Base-by-base conservation (phyloP, 2,113 vertebrate species). In the Peromyscus californicus region DNA sequence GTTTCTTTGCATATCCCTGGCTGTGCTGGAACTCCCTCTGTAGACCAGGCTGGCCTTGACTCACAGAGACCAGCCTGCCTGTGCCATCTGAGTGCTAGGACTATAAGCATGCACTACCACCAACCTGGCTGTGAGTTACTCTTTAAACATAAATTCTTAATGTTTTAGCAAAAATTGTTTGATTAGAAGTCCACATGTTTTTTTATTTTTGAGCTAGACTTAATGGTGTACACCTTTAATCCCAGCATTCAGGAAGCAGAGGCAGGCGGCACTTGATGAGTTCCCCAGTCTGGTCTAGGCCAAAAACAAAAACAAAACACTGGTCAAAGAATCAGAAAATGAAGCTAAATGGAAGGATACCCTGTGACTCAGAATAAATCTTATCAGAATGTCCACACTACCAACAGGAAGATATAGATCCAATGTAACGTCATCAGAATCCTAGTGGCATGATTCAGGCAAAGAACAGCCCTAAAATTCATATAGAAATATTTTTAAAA, bases 131-230 rank as follows among this genome's bases (percentile, higher is more conserved):
- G 51, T 51, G 8, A 9, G 7, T 51, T 51, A 9, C 51, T 94
- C 72, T 95, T 96, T 88, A 96, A 94, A 85, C 29, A 83, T 76
- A 90, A 90, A 61, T n/a, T 76, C 74, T 33, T 85, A 82, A 51
- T 11, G 51, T 9, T 51, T 51, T 9, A 51, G 9, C 51, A 11
- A 94, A 94, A 96, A 95, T 39, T 67, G 75, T 21, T 80, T 96
- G 33, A 90, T 93, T 94, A 97, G 48, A 93, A 67, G 42, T 5
- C 7, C 7, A 51, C 51, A 51, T 51, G 8, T 51, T 51, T 51
- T 51, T 51, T 3, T 15, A 67, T 54, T 54, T 51, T 51, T 39
- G 39, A 51, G 45, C 4, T 7, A 69, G 31, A 57, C 39, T 26
- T 33, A 31, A 26, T 45, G 6, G 1, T 83, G 0, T 39, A 89